Evolutionary conservation across 2,797 vertebrate species (phyloP), one percentile per base, ranked within the genome.

Genomic region (Bovichtus variegatus): DNA sequence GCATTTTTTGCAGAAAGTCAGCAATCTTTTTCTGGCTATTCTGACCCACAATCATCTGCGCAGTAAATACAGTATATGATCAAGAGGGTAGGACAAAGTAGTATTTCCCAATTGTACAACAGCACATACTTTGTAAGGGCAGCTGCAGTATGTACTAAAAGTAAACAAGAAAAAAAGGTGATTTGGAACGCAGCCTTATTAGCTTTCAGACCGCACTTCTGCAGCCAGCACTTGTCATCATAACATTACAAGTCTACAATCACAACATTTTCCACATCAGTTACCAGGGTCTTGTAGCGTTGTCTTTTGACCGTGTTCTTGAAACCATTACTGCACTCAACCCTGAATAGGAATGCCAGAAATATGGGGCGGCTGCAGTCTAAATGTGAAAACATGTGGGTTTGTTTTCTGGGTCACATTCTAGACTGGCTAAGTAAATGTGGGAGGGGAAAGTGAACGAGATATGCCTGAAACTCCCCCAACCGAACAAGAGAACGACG

Each of bases 321-420:
- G 12, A 70, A 64, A 51, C 41, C 9, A 63, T 59, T 21, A 23
- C 6, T 44, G 40, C 23, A n/a, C 43, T 68, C 5, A 36, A 9
- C 46, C 0, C 0, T 44, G 31, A 16, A 44, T 3, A 29, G 41
- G 47, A 67, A 68, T 29, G 55, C 18, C 4, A 7, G 21, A 36
- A 12, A 63, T 66, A 25, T 27, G n/a, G 53, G 40, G 8, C 12
- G 4, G 44, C 49, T 53, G 57, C 15, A 40, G 27, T 29, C 25
- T 25, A n/a, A 49, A 57, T 38, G 25, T 44, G 41, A 53, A 47
- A 36, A 62, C 64, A 50, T 8, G 27, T 49, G 27, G 13, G 5
- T 40, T 71, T 61, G 47, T 76, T 53, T n/a, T 80, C 57, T 81
- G 50, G 71, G 58, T 81, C 69, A 65, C 46, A 50, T 9, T 76